Conservation (phyloP, 64 coral and sea anemone species). For the Montipora capricornis region DNA sequence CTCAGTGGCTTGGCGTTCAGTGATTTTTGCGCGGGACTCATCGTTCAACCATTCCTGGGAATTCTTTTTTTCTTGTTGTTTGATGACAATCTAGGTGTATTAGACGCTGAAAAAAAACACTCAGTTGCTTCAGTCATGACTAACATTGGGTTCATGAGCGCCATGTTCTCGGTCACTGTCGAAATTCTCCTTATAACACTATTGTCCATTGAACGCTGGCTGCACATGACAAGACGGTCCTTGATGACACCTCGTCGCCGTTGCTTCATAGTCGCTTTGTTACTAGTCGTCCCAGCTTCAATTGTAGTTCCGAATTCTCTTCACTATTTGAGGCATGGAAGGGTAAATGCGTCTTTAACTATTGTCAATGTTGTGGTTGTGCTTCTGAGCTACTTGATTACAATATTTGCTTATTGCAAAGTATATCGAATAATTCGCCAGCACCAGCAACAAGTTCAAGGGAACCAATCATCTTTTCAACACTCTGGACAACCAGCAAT, state of each 20-base stretch:
- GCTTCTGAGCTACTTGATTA: background rate
- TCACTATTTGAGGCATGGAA: no score
- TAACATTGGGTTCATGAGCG: background rate
- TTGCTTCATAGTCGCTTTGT: background rate
- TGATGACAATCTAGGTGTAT: no score
- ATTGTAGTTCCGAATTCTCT: background rate
- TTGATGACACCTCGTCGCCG: background rate
- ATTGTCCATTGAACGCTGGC: conserved; percentile 37
- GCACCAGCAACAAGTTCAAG: conserved; percentile 5
- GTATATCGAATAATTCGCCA: conserved; percentile 3
- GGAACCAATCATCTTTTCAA: background rate
- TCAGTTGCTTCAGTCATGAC: background rate
- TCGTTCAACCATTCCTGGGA: background rate
- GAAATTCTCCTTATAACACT: background rate
- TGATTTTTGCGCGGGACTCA: conserved; percentile 6
- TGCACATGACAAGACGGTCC: conserved; percentile 11
- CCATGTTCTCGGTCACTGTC: background rate
- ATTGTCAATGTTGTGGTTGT: background rate
- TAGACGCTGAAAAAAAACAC: background rate
- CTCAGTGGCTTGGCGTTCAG: background rate
- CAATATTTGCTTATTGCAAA: conserved; percentile 1
- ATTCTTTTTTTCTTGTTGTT: background rate
- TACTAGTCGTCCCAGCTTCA: background rate
- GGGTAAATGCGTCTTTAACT: no score
- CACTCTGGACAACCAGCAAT: background rate